A percentile compares a stretch with the other conserved stretches of the same genome.
Evolutionary conservation across 1,140 invertebrate genomes (phyloP).

Genomic region (Lasaia peninsularis): DNA sequence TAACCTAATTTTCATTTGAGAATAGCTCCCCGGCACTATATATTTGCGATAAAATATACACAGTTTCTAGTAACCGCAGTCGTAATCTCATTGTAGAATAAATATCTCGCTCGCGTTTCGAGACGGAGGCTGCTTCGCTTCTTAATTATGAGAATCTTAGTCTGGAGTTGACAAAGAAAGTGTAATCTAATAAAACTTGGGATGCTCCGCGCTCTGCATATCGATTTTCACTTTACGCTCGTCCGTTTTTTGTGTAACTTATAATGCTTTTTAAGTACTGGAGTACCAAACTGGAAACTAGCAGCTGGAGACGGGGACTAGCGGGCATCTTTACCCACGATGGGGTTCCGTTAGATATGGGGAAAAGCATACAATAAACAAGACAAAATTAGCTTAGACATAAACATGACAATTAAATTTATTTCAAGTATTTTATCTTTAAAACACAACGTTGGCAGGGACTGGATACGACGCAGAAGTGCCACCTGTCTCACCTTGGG

Average conservation of each 20-base stretch:
- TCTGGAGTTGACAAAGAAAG: slow-evolving; percentile 7
- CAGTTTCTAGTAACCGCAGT: neutral
- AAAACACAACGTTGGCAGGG: too few relatives aligned
- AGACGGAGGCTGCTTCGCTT: neutral
- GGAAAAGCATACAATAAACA: too few relatives aligned
- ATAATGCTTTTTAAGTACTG: neutral
- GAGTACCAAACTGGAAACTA: neutral
- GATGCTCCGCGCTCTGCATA: slow-evolving; percentile 1
- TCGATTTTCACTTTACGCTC: slow-evolving; percentile 8
- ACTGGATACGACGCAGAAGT: too few relatives aligned
- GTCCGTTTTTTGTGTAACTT: neutral
- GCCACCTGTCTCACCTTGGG: too few relatives aligned
- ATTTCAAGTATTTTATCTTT: too few relatives aligned
- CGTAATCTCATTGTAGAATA: neutral
- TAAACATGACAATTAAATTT: too few relatives aligned
- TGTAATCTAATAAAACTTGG: slow-evolving; percentile 9
- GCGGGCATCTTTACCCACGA: too few relatives aligned
- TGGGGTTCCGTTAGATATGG: too few relatives aligned
- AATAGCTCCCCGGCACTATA: too few relatives aligned
- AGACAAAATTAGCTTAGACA: too few relatives aligned
- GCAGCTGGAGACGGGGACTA: neutral
- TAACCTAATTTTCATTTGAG: neutral
- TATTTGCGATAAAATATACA: neutral
- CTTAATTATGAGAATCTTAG: slow-evolving; percentile 9
- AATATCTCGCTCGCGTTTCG: neutral